Evolutionary conservation across 2,797 vertebrate species (phyloP).

Genomic region (Artibeus lituratus): DNA sequence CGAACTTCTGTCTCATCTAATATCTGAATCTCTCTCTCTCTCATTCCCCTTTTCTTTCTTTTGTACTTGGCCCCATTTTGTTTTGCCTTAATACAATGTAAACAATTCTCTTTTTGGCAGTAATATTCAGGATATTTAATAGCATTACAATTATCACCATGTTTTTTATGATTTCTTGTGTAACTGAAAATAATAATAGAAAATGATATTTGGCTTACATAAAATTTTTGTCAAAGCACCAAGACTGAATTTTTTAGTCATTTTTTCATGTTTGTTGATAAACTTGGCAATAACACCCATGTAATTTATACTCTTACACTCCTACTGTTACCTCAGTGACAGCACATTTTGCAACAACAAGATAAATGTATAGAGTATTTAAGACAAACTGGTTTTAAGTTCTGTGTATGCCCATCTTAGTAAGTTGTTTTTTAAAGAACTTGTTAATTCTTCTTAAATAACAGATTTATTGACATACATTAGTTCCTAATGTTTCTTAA

Average conservation of each 20-base stretch:
- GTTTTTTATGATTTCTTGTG: background rate
- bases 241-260: background rate
- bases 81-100: background rate
- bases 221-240: background rate
- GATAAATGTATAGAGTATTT: background rate
- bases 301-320: background rate
- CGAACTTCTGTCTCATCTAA: background rate
- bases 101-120: background rate
- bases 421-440: background rate
- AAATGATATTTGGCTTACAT: background rate
- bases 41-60: background rate
- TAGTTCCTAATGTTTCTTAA: background rate
- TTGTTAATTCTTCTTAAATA: background rate
- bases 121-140: background rate
- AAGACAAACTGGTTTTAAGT: background rate
- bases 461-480: background rate
- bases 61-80: background rate
- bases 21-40: background rate
- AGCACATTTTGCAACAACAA: background rate
- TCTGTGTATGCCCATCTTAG: background rate
- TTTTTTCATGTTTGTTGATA: background rate
- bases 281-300: background rate
- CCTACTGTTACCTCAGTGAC: background rate
- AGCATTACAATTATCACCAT: background rate
- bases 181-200: background rate